These are phyloP conservation scores for Halesus radiatus DNA, from an alignment of 1,140 invertebrate species.

Conservation along the genomic window DNA sequence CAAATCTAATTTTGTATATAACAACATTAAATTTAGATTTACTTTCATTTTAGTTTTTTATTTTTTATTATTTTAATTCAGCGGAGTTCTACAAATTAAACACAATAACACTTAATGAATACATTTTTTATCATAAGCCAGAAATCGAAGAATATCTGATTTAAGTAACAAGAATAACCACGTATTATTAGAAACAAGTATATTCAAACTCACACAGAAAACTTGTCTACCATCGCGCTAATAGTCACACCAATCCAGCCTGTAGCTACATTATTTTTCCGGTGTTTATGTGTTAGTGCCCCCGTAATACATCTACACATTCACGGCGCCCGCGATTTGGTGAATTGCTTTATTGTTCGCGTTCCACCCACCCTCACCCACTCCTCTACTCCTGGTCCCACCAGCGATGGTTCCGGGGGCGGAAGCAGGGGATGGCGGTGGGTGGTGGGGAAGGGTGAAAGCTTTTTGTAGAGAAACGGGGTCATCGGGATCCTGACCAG, in stretches of 20 bases:
- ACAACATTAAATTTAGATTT: no score
- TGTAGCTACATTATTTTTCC: no score
- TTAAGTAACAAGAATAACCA: no score
- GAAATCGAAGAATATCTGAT: no score
- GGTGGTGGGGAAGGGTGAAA: neutral
- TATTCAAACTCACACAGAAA: neutral
- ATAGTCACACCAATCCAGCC: neutral
- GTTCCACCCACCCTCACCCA: neutral
- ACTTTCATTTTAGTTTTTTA: no score
- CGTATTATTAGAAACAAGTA: no score
- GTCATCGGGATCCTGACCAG: constrained; percentile 24
- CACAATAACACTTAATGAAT: no score
- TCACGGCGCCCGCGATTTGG: constrained; percentile 45
- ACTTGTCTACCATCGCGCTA: neutral
- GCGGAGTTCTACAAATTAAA: no score
- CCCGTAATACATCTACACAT: constrained; percentile 9
- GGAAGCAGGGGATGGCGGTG: neutral
- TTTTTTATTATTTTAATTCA: no score
- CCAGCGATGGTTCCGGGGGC: neutral
- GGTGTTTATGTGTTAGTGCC: constrained; percentile 9
- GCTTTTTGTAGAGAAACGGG: constrained; percentile 28
- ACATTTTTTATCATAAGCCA: no score
- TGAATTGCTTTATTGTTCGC: constrained; percentile 56
- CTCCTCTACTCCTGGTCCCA: neutral
- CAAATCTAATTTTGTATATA: no score